These are phyloP conservation scores for Agapornis roseicollis DNA, from an alignment of 2,113 vertebrate species.

Conservation along the genomic window DNA sequence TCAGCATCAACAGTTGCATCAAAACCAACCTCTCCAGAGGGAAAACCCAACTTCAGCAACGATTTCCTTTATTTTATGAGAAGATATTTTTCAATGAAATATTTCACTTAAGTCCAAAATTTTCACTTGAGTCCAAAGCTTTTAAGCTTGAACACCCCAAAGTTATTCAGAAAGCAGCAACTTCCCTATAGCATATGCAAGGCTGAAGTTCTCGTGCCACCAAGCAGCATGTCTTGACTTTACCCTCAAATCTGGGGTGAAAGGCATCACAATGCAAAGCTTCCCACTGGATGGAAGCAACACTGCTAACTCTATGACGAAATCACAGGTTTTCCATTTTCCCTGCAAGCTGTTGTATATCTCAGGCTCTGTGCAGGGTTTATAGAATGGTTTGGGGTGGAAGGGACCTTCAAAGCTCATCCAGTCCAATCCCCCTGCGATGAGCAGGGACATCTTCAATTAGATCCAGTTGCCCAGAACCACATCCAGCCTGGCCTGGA, in stretches of 20 bases:
- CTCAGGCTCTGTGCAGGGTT: background rate
- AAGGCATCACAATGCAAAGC: background rate
- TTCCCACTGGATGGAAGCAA: accelerated
- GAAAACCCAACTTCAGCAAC: background rate
- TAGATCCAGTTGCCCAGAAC: background rate
- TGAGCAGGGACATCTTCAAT: background rate
- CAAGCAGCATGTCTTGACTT: background rate
- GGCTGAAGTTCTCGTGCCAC: background rate
- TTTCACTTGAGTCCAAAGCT: background rate
- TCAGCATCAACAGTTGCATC: background rate
- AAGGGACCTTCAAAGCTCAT: background rate
- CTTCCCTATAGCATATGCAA: background rate
- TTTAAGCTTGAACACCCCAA: background rate
- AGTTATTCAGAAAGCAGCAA: background rate
- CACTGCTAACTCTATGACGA: background rate
- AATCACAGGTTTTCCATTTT: too few relatives aligned
- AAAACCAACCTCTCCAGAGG: background rate
- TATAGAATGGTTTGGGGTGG: too few relatives aligned
- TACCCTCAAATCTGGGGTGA: background rate
- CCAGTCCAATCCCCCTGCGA: background rate
- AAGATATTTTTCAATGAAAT: background rate
- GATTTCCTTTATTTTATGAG: background rate
- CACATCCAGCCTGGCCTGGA: background rate
- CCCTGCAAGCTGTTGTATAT: background rate
- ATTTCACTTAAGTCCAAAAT: background rate